Evolutionary conservation across 1,140 invertebrate genomes (phyloP).

Genomic region (Asbolus verrucosus): DNA sequence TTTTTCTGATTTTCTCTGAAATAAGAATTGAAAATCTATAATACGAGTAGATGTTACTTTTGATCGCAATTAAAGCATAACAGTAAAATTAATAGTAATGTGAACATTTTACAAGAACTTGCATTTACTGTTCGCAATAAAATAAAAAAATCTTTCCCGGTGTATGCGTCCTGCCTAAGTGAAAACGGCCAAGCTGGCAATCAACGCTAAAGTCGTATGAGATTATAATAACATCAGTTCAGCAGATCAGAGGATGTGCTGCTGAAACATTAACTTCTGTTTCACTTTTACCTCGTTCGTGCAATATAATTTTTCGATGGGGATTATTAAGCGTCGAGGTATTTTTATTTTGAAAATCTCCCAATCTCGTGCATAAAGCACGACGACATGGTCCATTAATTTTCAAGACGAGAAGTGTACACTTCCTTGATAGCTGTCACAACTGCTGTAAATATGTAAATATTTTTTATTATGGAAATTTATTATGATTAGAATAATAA

Average conservation of each 20-base stretch:
- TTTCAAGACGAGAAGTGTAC: constrained; percentile 31
- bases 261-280: constrained; percentile 6
- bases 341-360: constrained; percentile 25
- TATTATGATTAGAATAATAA: constrained; percentile 44
- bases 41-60: background rate
- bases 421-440: constrained; percentile 39
- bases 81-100: background rate
- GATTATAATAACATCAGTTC: constrained; percentile 34
- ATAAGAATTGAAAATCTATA: background rate
- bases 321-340: constrained; percentile 24
- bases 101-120: constrained; percentile 9
- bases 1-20: no score
- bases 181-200: constrained; percentile 18
- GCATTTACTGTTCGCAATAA: constrained; percentile 1
- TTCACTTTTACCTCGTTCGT: constrained; percentile 11
- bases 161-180: background rate
- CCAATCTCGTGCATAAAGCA: background rate
- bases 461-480: constrained; percentile 45
- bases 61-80: background rate
- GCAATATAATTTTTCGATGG: constrained; percentile 2
- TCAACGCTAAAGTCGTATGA: constrained; percentile 27
- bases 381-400: constrained; percentile 39
- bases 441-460: constrained; percentile 43
- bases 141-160: background rate
- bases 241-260: constrained; percentile 1